Base-by-base conservation (phyloP, 53 echinoderm and acorn worm genomes). In the Actinopyga echinites region DNA sequence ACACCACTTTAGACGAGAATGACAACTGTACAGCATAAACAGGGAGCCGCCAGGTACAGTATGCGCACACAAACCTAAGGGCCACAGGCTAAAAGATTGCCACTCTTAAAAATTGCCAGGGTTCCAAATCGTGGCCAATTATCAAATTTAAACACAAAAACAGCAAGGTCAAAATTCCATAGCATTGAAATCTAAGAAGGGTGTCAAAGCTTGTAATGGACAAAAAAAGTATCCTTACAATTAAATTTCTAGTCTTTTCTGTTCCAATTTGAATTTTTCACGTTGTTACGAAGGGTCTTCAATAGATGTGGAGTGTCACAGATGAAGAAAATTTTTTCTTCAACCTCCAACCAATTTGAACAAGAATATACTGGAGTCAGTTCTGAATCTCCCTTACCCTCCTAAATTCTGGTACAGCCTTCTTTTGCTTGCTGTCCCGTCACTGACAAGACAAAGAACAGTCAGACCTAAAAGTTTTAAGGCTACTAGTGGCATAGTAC, bases 291-390 rank as follows among this genome's bases (percentile, higher is more conserved):
- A 0, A 80, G 58, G 0, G 91, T 91, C 35, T 93, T 93, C 4
- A 93, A 38, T 0, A 93, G 80, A 38, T 93, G 91, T 1, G 93
- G 93, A 5, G 85, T 85, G 32, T 90, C 88, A 31, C 89, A 91
- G 8, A 91, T 74, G 69, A 93, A 93, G 35, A 57, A 91, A 1
- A 89, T 73, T 38, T 42, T 85, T 10, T 89, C 73, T 6, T 82
- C 45, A 22, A 65, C 83, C 42, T 88, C 83, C 1, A 86, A 53
- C 20, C 75, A 85, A 45, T 92, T 49, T 45, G 36, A 28, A 15
- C 79, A 80, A 30, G 23, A 62, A 64, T 87, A 53, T 9, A 15
- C 13, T 12, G 79, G 74, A 34, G 13, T 43, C 20, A 58, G 59
- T n/a, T 71, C 44, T 4, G 35, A 30, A 21, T 12, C 21, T 26